Percentiles rank a stretch among this genome's conserved stretches.
Evolutionary conservation across 2,797 vertebrate species (phyloP).

Genomic region (Lepidocolaptes lacrymiger): DNA sequence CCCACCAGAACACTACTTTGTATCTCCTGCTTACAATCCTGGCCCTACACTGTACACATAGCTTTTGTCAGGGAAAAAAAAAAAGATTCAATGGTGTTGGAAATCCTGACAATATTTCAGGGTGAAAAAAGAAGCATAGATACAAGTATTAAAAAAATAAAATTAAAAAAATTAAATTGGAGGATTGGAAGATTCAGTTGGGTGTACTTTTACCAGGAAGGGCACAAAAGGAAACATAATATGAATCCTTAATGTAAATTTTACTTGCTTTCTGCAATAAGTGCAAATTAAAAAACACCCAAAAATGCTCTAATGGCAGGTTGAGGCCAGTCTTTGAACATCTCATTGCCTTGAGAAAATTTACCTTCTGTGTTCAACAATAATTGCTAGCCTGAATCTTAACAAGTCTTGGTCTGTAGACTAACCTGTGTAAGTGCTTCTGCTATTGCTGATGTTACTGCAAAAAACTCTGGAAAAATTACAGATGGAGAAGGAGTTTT

Average conservation of each 20-base stretch:
- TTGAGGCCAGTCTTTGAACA: constrained; percentile 31
- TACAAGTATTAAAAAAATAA: background rate
- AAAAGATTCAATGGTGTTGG: background rate
- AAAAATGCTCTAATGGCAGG: constrained; percentile 4
- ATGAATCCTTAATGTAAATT: background rate
- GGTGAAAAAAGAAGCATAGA: background rate
- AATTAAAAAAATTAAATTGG: too few species aligned
- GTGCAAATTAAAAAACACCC: constrained; percentile 9
- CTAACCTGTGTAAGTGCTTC: background rate
- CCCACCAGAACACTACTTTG: background rate
- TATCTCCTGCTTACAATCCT: background rate
- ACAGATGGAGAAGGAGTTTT: background rate
- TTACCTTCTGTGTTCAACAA: background rate
- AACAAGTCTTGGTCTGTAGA: constrained; percentile 2
- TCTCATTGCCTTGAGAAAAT: constrained; percentile 44
- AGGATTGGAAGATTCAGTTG: background rate
- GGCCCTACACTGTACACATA: background rate
- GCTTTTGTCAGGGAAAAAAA: background rate
- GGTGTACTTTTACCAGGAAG: background rate
- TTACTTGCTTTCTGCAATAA: background rate
- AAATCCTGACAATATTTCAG: background rate
- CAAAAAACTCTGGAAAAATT: background rate
- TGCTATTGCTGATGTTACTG: background rate
- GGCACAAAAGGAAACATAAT: background rate
- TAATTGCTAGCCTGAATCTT: constrained; percentile 26